phyloP scores from a whole-genome alignment of 1,140 invertebrate species.

The Heliconius nattereri region DNA sequence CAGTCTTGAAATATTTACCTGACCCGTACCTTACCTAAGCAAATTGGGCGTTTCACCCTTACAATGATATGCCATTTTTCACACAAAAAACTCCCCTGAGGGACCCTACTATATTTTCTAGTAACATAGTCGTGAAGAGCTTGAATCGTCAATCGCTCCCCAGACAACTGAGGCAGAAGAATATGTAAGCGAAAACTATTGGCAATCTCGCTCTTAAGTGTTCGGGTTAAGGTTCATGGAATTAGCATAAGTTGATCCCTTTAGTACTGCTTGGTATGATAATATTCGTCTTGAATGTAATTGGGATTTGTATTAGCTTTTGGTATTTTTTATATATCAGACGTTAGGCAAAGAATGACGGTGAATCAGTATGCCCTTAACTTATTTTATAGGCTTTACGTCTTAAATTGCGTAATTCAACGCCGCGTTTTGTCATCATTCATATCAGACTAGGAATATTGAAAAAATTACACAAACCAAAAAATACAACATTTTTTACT shows the following conservation, averaged over 20 bases:
- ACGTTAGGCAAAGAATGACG: too few species aligned
- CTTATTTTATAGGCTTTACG: too few species aligned
- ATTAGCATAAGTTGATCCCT: not conserved
- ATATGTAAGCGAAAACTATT: constrained; percentile 3
- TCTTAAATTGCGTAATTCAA: too few species aligned
- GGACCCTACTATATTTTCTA: constrained; percentile 32
- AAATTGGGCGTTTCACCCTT: constrained; percentile 34
- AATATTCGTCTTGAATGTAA: not conserved
- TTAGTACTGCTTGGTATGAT: not conserved
- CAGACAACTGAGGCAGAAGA: constrained; percentile 10
- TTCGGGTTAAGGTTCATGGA: not conserved
- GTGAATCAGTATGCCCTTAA: too few species aligned
- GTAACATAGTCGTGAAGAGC: constrained; percentile 19
- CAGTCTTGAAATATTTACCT: constrained; percentile 28
- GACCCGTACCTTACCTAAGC: constrained; percentile 29
- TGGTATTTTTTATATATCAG: not conserved
- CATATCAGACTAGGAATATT: too few species aligned
- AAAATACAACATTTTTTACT: not conserved
- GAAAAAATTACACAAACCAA: not conserved
- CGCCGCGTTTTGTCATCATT: too few species aligned
- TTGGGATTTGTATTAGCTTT: not conserved
- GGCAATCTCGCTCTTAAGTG: not conserved
- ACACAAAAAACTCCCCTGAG: constrained; percentile 35
- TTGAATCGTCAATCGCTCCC: constrained; percentile 27
- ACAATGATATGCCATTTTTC: constrained; percentile 39